Percentiles rank a stretch among this genome's conserved stretches.
phyloP scores from a whole-genome alignment of 2,113 vertebrate genomes.

The Zeus faber region DNA sequence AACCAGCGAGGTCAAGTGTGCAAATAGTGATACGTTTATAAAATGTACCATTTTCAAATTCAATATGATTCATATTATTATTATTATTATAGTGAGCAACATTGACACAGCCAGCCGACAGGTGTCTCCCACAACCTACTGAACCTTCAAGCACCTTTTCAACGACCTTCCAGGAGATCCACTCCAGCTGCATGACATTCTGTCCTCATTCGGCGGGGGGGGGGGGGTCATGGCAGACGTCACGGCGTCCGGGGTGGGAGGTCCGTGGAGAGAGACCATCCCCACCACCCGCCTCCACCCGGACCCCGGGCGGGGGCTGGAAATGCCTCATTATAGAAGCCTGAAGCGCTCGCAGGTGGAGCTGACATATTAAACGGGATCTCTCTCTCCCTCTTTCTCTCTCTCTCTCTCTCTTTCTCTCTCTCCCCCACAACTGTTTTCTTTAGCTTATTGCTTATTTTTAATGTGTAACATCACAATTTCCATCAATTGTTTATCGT shows the following conservation, averaged over 20 bases:
- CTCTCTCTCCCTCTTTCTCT: no score
- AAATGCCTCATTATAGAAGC: slow-evolving; percentile 38
- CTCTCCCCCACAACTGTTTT: no score
- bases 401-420: slow-evolving; percentile 5
- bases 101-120: no score
- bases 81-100: no score
- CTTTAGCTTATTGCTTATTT: slow-evolving; percentile 4
- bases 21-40: no score
- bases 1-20: no score
- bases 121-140: no score
- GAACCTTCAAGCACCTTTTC: slow-evolving; percentile 9
- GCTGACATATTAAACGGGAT: slow-evolving; percentile 35
- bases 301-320: slow-evolving; percentile 1
- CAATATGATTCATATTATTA: no score
- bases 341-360: slow-evolving; percentile 49
- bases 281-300: no score
- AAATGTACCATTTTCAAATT: no score
- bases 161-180: slow-evolving; percentile 21
- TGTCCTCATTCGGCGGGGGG: slow-evolving; percentile 29
- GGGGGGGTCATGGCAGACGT: slow-evolving; percentile 40
- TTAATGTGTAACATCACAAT: neutral
- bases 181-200: slow-evolving; percentile 56
- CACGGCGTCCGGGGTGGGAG: slow-evolving; percentile 34
- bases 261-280: slow-evolving; percentile 4
- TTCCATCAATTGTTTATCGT: neutral